Conservation (phyloP, 2,888 invertebrate genomes). For the Rhamphomyia laevipes region DNA sequence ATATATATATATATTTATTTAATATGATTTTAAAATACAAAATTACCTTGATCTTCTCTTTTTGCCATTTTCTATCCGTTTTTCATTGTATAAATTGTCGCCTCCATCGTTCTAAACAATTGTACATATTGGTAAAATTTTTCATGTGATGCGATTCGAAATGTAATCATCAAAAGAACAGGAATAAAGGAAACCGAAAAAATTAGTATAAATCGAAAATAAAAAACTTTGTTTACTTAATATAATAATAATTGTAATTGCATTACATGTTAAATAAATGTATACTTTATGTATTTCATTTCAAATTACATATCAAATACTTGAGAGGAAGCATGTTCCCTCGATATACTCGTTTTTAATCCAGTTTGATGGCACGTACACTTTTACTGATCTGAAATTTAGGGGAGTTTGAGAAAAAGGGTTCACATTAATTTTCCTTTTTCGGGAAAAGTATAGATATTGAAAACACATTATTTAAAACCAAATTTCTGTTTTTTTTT, state of each 20-base stretch:
- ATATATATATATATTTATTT: neutral
- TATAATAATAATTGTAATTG: slow-evolving; percentile 1
- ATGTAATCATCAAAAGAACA: slow-evolving; percentile 3
- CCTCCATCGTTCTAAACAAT: too few relatives aligned
- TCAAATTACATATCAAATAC: neutral
- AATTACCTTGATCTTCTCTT: slow-evolving; percentile 7
- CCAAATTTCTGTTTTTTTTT: neutral
- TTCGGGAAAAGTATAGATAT: neutral
- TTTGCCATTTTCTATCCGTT: slow-evolving; percentile 12
- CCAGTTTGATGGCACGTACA: slow-evolving; percentile 1
- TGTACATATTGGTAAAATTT: neutral
- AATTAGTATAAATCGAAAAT: slow-evolving; percentile 14
- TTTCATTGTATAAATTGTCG: neutral
- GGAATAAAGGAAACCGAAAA: slow-evolving; percentile 21
- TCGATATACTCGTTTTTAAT: neutral
- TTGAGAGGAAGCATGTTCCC: neutral
- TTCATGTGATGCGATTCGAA: neutral
- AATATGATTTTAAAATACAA: neutral
- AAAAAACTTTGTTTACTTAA: neutral
- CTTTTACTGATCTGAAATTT: slow-evolving; percentile 31
- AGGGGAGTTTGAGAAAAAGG: slow-evolving; percentile 31
- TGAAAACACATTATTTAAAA: too few relatives aligned
- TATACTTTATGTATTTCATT: neutral
- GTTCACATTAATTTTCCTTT: neutral
- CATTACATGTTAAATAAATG: neutral